A percentile compares a stretch with the other conserved stretches of the same genome.
phyloP scores from a whole-genome alignment of 2,113 vertebrate species.

The Odocoileus hemionus region DNA sequence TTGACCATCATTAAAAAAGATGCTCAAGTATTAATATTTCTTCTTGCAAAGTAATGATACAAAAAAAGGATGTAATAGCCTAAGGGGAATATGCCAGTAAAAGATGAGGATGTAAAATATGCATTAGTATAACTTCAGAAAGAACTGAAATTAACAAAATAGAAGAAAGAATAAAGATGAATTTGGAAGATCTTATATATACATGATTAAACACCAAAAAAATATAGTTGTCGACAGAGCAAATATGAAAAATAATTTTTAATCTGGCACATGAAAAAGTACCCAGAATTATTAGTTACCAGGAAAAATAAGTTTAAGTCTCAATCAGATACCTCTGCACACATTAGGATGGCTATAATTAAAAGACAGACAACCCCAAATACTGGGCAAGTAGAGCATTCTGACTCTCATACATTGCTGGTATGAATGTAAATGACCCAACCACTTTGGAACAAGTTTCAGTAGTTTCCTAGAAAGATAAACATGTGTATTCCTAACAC shows the following conservation, averaged over 20 bases:
- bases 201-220: neutral
- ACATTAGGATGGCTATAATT: neutral
- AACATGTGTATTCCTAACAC: neutral
- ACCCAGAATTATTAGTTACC: neutral
- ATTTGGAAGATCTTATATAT: neutral
- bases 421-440: neutral
- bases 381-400: neutral
- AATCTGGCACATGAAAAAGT: neutral
- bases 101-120: neutral
- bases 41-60: neutral
- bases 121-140: neutral
- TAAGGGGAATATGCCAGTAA: neutral
- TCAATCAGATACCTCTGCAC: neutral
- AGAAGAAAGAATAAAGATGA: neutral
- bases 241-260: neutral
- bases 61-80: neutral
- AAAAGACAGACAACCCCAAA: neutral
- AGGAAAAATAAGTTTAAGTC: neutral
- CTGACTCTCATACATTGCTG: neutral
- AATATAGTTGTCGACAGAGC: neutral
- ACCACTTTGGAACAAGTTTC: neutral
- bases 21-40: neutral
- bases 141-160: neutral
- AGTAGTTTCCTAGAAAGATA: neutral
- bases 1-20: neutral